Percentiles rank a stretch among this genome's conserved stretches.
phyloP scores from a whole-genome alignment of 2,797 vertebrate genomes.

The Cyprinella venusta region DNA sequence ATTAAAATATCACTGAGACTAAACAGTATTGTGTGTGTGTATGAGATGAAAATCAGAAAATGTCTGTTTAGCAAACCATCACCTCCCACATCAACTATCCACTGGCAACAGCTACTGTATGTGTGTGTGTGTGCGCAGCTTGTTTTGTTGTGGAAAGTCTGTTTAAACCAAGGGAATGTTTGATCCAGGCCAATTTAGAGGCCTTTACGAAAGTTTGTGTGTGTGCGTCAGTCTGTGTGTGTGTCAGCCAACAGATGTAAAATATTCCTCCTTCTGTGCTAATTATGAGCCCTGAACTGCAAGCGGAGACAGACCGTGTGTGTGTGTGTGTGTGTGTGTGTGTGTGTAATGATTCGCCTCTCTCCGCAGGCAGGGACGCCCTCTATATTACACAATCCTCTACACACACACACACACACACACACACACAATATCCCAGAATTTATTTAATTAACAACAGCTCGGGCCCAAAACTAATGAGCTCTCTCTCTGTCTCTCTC shows the following conservation, averaged over 20 bases:
- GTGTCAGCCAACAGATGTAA: slow-evolving; percentile 34
- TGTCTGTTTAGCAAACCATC: neutral
- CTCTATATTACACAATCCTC: slow-evolving; percentile 41
- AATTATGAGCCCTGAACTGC: slow-evolving; percentile 40
- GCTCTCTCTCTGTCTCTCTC: neutral
- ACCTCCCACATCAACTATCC: slow-evolving; percentile 15
- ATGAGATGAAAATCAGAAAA: neutral
- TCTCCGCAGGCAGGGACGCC: slow-evolving; percentile 31
- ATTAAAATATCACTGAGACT: slow-evolving; percentile 12
- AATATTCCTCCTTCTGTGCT: slow-evolving; percentile 45
- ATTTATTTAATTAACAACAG: slow-evolving; percentile 49
- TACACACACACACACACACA: slow-evolving; percentile 13
- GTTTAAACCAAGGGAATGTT: slow-evolving; percentile 31
- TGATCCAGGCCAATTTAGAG: slow-evolving; percentile 36
- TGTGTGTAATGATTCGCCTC: slow-evolving; percentile 21
- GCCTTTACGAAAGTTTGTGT: slow-evolving; percentile 16
- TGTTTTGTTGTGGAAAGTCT: neutral
- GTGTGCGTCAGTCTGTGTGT: slow-evolving; percentile 38
- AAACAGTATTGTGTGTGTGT: neutral
- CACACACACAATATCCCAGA: slow-evolving; percentile 14
- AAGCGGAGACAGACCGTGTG: slow-evolving; percentile 28
- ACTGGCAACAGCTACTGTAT: neutral
- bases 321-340: neutral
- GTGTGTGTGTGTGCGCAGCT: neutral
- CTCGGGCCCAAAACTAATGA: slow-evolving; percentile 43